These are phyloP conservation scores for Argyrosomus japonicus DNA, from an alignment of 2,113 vertebrate genomes.

Conservation along the genomic window DNA sequence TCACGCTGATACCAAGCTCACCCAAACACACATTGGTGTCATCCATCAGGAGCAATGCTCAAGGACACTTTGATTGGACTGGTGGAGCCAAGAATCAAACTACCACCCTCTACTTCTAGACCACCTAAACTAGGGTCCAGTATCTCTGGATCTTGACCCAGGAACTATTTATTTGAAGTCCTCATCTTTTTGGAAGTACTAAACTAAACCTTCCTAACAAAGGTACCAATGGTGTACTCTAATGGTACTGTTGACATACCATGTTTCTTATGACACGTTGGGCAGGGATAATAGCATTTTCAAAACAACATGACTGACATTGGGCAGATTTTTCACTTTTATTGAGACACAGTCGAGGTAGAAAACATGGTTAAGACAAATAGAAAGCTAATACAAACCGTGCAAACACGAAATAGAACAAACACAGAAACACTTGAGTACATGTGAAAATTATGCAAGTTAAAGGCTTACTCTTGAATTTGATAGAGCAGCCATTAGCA, in stretches of 20 bases:
- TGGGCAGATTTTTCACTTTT: neutral
- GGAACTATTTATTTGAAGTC: no score
- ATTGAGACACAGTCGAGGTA: conserved; percentile 11
- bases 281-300: neutral
- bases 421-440: conserved; percentile 6
- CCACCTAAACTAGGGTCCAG: neutral
- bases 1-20: no score
- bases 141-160: neutral
- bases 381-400: conserved; percentile 11
- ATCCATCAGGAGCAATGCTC: no score
- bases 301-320: neutral
- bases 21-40: no score
- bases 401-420: conserved; percentile 9
- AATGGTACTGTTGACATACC: neutral
- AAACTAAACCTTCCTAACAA: neutral
- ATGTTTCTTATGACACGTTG: neutral
- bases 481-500: neutral
- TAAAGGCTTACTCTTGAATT: neutral
- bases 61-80: neutral
- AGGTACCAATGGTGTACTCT: no score
- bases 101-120: neutral
- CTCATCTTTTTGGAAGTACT: neutral
- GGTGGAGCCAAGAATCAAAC: neutral
- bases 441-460: neutral
- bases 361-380: conserved; percentile 28